Conservation (phyloP, 2,797 vertebrate species). For the Lateolabrax maculatus region DNA sequence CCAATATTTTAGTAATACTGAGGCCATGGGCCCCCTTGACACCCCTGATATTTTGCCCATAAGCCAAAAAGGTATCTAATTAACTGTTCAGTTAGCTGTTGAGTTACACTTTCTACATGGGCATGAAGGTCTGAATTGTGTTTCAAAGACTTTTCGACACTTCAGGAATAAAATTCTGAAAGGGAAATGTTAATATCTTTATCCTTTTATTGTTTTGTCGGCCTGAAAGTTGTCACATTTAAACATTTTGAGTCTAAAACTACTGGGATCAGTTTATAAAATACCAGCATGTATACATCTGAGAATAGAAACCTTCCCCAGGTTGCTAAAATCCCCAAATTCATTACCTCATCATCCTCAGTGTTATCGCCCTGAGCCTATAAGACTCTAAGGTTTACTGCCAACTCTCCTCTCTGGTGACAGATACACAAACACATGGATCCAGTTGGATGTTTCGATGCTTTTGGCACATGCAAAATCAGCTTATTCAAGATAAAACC, state of each 20-base stretch:
- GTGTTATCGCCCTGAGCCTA: neutral
- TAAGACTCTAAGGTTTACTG: neutral
- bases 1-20: neutral
- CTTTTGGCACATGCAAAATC: neutral
- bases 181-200: accelerated
- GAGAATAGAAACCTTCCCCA: too few species aligned
- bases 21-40: neutral
- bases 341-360: neutral
- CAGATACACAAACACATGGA: neutral
- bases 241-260: neutral
- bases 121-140: neutral
- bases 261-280: neutral
- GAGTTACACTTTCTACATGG: too few species aligned
- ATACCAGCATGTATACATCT: neutral
- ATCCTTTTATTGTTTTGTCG: neutral
- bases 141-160: neutral
- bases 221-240: neutral
- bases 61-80: neutral
- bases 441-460: neutral
- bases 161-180: neutral
- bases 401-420: too few species aligned
- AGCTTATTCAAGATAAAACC: too few species aligned
- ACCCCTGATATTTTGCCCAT: neutral
- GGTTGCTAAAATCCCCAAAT: neutral
- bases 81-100: neutral